Evolutionary conservation across 2,797 vertebrate genomes (phyloP), one percentile per base, ranked within the genome.

Genomic region (Orestias chungarensis): DNA sequence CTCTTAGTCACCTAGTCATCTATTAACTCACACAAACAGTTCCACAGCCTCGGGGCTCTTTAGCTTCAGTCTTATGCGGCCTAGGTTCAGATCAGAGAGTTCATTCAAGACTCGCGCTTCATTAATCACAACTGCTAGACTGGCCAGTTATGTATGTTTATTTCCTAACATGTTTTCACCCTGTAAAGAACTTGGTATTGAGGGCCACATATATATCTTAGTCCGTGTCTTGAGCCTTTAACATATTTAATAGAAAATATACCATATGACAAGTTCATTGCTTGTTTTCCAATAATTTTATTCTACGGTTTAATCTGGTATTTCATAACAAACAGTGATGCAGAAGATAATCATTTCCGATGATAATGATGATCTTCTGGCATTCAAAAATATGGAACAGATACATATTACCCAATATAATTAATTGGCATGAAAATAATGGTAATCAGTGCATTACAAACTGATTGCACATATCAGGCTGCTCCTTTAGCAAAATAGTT

Each of bases 91-190:
- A 90, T 90, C 83, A 88, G 70, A 79, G 75, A 73, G 87, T 88
- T 90, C 80, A 59, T 68, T 73, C 42, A 66, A 85, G 79, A 79
- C 80, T 81, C 82, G 87, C 64, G 84, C 88, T 86, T 86, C 86
- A 89, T 91, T 91, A 89, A 83, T 92, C 87, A 86, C 88, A 91
- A 82, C 81, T 87, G 82, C 82, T 80, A 76, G 75, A 75, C 73
- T 4, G 59, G 47, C 77, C 78, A 68, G 80, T 54, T 75, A 84
- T 85, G 83, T 75, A 82, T 82, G 70, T 84, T 70, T 66, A 42
- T 82, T 74, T 81, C 81, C 88, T 76, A 73, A 80, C 76, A 80
- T 86, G 75, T 74, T 59, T 84, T 82, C 82, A 84, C 72, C 75
- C 71, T 80, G 79, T 81, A 74, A 80, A 85, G 79, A 85, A 86